Evolutionary conservation across 2,113 vertebrate genomes (phyloP), one percentile per base, ranked within the genome.

Genomic region (Calyptomena viridis): DNA sequence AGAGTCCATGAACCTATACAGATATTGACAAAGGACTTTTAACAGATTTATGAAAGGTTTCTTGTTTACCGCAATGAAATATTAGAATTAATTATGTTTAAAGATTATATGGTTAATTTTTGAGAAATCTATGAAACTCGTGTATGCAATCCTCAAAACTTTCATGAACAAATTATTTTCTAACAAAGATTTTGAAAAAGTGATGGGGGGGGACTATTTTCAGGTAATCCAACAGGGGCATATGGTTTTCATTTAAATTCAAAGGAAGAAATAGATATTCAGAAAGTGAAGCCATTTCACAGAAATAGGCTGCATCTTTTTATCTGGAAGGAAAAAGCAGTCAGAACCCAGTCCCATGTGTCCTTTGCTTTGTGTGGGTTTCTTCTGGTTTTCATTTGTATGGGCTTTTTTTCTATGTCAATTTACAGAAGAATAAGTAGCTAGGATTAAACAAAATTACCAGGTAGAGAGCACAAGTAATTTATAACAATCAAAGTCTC

Each of bases 401-500:
- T 53, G 23, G 20, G 9, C 31, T 39, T 72, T 28, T 21, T 17
- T 24, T 27, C 44, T 0, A 0, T 77, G 40, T 88, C 24, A 89
- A 6, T 4, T 75, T 82, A 33, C 31, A 79, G 47, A 47, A 91
- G 47, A 96, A 84, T 77, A 84, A 86, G 42, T 79, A 86, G 25
- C 35, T 67, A 27, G 40, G 28, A 81, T 85, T 93, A 82, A 95
- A 90, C 14, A n/a, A 97, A 96, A 96, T 84, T 93, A 84, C 75
- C 50, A 68, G n/a, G 24, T 77, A 39, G 59, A 77, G 31, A 71
- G 73, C 55, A 47, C 66, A 84, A 90, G 84, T 91, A 90, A 93
- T 96, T 96, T 95, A 33, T 93, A 94, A 84, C 83, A 96, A 93
- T 95, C 88, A 93, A 73, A 58, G 73, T 87, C 75, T 93, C 64